Evolutionary conservation across 2,113 vertebrate species (phyloP).

Genomic region (human (Homo sapiens)): GRCh38 chr17:38866001-38866500

Average conservation of each 20-base stretch:
- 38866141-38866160: background rate
- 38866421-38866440: background rate
- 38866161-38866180: background rate
- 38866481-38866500: too few relatives aligned
- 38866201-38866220: background rate
- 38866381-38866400: background rate
- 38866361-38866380: conserved; percentile 9
- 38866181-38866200: background rate
- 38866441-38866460: too few relatives aligned
- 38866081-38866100: background rate
- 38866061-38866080: background rate
- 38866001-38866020: background rate
- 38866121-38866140: background rate
- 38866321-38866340: background rate
- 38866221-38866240: background rate
- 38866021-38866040: background rate
- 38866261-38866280: too few relatives aligned
- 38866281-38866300: too few relatives aligned
- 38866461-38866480: too few relatives aligned
- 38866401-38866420: background rate
- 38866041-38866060: background rate
- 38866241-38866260: too few relatives aligned
- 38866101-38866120: background rate
- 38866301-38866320: background rate
- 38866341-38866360: background rate